Evolutionary conservation across 2,113 vertebrate genomes (phyloP), one percentile per base, ranked within the genome.

Genomic region (Accipiter virgatus): DNA sequence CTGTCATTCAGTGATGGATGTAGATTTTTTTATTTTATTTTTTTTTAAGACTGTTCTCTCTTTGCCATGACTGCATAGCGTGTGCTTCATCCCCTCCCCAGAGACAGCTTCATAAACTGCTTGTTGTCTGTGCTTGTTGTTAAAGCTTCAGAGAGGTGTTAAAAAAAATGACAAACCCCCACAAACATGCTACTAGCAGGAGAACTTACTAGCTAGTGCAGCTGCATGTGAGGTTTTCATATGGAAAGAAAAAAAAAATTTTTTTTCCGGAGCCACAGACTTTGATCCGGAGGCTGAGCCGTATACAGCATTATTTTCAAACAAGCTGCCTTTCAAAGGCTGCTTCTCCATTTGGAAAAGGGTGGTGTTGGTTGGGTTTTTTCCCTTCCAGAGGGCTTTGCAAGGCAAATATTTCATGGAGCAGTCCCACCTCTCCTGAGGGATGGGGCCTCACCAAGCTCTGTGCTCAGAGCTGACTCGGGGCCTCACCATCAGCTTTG

Each of bases 141-240:
- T 96, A 86, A 90, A 92, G 71, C 83, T 92, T 67, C 52, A 38
- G 53, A 15, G 86, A 95, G 89, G 89, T 88, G 91, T 82, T 92
- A 81, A 93, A 87, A 90, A 84, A 88, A 58, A 8, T 0, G 2
- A 34, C 67, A 87, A 65, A 12, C 62, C 93, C 77, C 53, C 75
- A 50, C 92, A 93, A 90, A 42, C 47, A 31, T 36, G 77, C 61
- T 74, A 82, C 79, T 15, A 79, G 70, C 83, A 90, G 65, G 53
- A 81, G 70, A 58, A 32, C 66, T 85, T 63, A 48, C 22, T 1
- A 59, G 86, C 27, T 29, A 8, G 47, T 63, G 71, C 82, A 88
- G 82, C 86, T 81, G 86, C 10, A 0, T 56, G 53, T 18, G 36
- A 66, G 77, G 20, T 56, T 56, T 77, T 93, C 66, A 81, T 52